Conservation (phyloP, 2,888 invertebrate species). For the Aporophyla nigra region DNA sequence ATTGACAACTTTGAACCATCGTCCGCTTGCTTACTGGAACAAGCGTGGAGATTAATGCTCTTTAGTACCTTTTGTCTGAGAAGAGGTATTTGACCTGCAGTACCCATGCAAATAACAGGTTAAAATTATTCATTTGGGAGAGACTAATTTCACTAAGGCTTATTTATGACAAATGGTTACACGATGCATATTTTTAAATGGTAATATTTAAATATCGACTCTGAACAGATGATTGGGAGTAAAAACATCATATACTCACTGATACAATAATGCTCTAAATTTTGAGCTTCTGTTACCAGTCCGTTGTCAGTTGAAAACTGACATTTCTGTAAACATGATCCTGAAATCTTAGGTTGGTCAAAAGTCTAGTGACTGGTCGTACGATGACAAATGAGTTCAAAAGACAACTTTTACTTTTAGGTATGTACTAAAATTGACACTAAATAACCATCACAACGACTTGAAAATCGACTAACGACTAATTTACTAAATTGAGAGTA, state of each 20-base stretch:
- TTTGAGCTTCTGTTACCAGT: too few relatives aligned
- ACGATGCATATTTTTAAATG: background rate
- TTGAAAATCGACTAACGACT: conserved; percentile 41
- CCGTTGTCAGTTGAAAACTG: background rate
- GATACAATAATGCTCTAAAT: background rate
- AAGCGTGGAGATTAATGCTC: background rate
- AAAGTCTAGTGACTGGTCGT: background rate
- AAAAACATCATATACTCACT: background rate
- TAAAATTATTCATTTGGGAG: background rate
- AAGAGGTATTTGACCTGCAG: background rate
- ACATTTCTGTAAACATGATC: background rate
- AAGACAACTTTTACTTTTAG: background rate
- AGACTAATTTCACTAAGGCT: background rate
- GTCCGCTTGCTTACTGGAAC: background rate
- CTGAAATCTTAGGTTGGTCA: background rate
- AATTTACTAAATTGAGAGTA: conserved; percentile 19
- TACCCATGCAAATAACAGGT: background rate
- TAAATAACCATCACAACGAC: conserved; percentile 36
- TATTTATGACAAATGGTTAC: background rate
- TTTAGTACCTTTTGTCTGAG: too few relatives aligned
- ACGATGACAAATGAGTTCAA: background rate
- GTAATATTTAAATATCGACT: background rate
- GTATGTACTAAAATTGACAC: background rate
- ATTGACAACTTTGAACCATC: too few relatives aligned
- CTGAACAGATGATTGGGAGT: background rate